Evolutionary conservation across 2,113 vertebrate genomes (phyloP).

Genomic region (Aleadryas rufinucha): DNA sequence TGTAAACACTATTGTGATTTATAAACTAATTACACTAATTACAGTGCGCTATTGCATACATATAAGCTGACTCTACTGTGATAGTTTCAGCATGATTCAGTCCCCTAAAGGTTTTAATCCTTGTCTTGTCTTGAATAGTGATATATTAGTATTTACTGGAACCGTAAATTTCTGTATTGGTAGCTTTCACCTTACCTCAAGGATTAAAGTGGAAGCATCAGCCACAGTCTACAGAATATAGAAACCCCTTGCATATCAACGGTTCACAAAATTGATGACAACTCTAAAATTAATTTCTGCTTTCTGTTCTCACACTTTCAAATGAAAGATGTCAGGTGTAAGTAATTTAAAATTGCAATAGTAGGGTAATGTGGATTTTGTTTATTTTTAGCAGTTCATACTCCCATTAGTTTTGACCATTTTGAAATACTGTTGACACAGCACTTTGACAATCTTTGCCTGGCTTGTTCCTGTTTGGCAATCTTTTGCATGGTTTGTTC

Average conservation of each 20-base stretch:
- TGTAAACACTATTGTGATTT: background rate
- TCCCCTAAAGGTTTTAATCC: background rate
- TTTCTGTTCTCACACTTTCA: background rate
- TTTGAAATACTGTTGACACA: background rate
- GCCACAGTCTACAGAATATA: background rate
- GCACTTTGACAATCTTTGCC: background rate
- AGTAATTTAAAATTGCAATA: background rate
- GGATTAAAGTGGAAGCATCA: background rate
- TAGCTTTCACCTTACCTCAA: background rate
- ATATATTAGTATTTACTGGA: no score
- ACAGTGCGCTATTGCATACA: background rate
- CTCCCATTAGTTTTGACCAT: background rate
- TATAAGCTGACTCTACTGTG: background rate
- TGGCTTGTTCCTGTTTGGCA: background rate
- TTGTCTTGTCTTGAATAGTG: background rate
- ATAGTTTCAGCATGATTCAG: background rate
- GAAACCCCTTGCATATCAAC: background rate
- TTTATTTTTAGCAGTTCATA: background rate
- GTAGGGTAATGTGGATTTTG: background rate
- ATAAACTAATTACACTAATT: background rate
- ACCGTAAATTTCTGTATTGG: background rate
- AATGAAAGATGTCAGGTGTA: background rate
- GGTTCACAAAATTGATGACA: background rate
- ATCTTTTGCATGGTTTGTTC: background rate
- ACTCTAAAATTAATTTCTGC: background rate